phyloP scores from a whole-genome alignment of 92 coral and sea anemone species.

The Paragorgia papillata region DNA sequence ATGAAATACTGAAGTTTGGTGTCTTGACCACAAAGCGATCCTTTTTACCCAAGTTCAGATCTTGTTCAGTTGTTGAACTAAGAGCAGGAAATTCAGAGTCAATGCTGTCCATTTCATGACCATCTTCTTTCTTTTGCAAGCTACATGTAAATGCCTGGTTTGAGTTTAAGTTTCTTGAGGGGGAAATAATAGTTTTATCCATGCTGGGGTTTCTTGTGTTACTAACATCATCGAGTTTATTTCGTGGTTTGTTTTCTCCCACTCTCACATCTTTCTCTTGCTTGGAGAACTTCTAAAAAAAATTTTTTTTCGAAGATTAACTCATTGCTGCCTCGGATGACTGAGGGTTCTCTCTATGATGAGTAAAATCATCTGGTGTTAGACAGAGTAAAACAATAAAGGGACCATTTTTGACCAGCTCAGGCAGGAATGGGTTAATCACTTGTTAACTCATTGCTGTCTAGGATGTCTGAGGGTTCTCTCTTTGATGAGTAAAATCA shows the following conservation, averaged over 20 bases:
- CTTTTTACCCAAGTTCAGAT: neutral
- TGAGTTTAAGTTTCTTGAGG: neutral
- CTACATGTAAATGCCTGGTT: neutral
- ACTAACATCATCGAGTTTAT: neutral
- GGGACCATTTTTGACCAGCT: too few relatives aligned
- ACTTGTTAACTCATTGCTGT: too few relatives aligned
- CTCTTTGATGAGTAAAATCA: too few relatives aligned
- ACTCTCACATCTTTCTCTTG: too few relatives aligned
- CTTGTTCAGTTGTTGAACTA: neutral
- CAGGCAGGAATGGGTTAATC: too few relatives aligned
- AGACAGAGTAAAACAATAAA: too few relatives aligned
- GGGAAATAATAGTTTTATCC: neutral
- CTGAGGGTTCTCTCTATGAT: too few relatives aligned
- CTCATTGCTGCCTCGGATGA: too few relatives aligned
- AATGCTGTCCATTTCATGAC: neutral
- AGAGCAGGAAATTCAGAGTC: constrained; percentile 29
- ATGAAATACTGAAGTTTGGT: neutral
- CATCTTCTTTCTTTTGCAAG: neutral
- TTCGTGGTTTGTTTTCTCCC: too few relatives aligned
- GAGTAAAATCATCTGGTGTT: too few relatives aligned
- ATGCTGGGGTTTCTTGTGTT: neutral
- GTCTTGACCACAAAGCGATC: neutral
- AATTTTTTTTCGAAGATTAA: too few relatives aligned
- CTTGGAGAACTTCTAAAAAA: neutral
- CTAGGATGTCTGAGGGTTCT: too few relatives aligned